phyloP scores from a whole-genome alignment of 2,797 vertebrate genomes.

The Falco peregrinus region DNA sequence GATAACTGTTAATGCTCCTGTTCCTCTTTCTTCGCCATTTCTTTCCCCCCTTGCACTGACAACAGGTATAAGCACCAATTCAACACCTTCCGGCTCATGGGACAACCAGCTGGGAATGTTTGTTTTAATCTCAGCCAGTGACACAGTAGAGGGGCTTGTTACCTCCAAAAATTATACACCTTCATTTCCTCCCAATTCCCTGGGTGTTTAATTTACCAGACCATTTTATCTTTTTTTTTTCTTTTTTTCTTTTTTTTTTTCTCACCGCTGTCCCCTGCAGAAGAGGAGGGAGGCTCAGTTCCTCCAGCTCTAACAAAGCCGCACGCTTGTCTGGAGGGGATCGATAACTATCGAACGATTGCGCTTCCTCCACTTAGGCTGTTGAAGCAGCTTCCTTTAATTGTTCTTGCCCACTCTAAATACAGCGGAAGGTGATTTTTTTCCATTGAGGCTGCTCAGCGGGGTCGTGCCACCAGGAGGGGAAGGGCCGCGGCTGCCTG shows the following conservation, averaged over 20 bases:
- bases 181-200: background rate
- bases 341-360: background rate
- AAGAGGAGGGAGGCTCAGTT: background rate
- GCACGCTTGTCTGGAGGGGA: background rate
- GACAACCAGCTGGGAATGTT: background rate
- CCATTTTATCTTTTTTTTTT: background rate
- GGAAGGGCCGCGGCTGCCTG: background rate
- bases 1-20: background rate
- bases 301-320: background rate
- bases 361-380: background rate
- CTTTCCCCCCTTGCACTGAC: background rate
- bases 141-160: background rate
- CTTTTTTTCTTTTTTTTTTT: no score
- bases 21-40: background rate
- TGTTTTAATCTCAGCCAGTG: background rate
- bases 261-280: background rate
- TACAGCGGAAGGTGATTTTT: background rate
- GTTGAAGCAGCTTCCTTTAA: background rate
- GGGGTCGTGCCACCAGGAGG: background rate
- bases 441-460: background rate
- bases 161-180: background rate
- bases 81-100: background rate
- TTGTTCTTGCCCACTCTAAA: conserved; percentile 30
- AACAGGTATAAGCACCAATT: background rate
- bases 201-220: background rate